phyloP scores from a whole-genome alignment of 2,888 invertebrate genomes.

The Drosophila limbata region DNA sequence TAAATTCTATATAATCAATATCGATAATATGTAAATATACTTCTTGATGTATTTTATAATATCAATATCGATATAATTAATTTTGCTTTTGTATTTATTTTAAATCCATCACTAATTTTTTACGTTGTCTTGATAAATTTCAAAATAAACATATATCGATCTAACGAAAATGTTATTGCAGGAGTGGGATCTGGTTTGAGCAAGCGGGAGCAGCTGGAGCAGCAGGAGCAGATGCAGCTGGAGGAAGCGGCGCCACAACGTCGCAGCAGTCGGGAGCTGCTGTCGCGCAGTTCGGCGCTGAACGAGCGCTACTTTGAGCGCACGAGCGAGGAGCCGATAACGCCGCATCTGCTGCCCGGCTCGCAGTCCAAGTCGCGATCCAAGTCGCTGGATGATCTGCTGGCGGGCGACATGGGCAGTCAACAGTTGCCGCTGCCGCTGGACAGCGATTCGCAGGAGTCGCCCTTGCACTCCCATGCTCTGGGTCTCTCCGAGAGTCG shows the following conservation, averaged over 20 bases:
- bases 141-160: neutral
- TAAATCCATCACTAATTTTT: too few species aligned
- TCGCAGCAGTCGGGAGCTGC: constrained; percentile 90
- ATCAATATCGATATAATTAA: too few species aligned
- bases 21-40: too few species aligned
- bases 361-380: constrained; percentile 89
- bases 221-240: constrained; percentile 9
- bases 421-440: constrained; percentile 86
- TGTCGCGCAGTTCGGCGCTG: constrained; percentile 93
- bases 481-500: constrained; percentile 94
- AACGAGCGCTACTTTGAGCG: constrained; percentile 95
- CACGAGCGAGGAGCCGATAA: constrained; percentile 85
- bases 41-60: too few species aligned
- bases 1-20: too few species aligned
- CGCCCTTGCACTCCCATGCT: constrained; percentile 90
- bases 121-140: too few species aligned
- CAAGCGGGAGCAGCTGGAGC: constrained; percentile 8
- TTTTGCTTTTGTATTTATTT: too few species aligned
- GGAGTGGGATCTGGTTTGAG: constrained; percentile 50
- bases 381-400: constrained; percentile 92
- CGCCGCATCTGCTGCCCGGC: constrained; percentile 39
- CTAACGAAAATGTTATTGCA: neutral
- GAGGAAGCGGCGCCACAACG: constrained; percentile 38
- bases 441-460: constrained; percentile 86
- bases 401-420: constrained; percentile 88